Evolutionary conservation across 1,140 invertebrate species (phyloP).

Genomic region (Sogatella furcifera): DNA sequence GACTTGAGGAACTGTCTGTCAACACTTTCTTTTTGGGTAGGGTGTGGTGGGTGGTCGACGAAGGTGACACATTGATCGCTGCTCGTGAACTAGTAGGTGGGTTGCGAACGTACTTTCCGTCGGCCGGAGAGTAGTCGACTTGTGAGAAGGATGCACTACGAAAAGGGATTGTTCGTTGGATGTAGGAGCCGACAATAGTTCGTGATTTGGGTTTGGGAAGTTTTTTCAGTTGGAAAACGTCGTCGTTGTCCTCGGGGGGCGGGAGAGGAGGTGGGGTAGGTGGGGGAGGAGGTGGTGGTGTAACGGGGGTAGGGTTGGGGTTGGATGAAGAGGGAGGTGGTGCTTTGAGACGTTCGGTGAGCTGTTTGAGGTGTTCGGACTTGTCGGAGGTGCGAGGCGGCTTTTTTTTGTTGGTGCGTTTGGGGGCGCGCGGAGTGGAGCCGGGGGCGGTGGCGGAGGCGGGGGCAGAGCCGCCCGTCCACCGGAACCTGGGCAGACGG

Average conservation of each 20-base stretch:
- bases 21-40: slow-evolving; percentile 18
- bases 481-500: slow-evolving; percentile 61
- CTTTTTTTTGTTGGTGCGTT: slow-evolving; percentile 24
- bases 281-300: not conserved
- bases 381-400: slow-evolving; percentile 43
- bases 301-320: slow-evolving; percentile 15
- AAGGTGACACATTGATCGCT: slow-evolving; percentile 13
- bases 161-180: slow-evolving; percentile 49
- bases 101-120: slow-evolving; percentile 31
- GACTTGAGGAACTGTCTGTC: not conserved
- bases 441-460: slow-evolving; percentile 35
- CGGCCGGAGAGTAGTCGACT: slow-evolving; percentile 48
- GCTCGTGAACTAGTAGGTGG: slow-evolving; percentile 24
- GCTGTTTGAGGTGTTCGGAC: slow-evolving; percentile 56
- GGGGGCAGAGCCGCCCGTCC: slow-evolving; percentile 43
- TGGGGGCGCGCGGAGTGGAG: slow-evolving; percentile 23
- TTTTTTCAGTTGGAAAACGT: slow-evolving; percentile 30
- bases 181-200: slow-evolving; percentile 42
- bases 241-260: slow-evolving; percentile 31
- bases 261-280: slow-evolving; percentile 28
- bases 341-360: slow-evolving; percentile 59
- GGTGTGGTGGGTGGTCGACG: slow-evolving; percentile 5
- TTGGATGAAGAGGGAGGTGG: slow-evolving; percentile 27
- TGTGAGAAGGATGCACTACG: slow-evolving; percentile 75
- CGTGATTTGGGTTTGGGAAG: slow-evolving; percentile 42